phyloP scores from a whole-genome alignment of 2,113 vertebrate species.

The Neotragus moschatus region DNA sequence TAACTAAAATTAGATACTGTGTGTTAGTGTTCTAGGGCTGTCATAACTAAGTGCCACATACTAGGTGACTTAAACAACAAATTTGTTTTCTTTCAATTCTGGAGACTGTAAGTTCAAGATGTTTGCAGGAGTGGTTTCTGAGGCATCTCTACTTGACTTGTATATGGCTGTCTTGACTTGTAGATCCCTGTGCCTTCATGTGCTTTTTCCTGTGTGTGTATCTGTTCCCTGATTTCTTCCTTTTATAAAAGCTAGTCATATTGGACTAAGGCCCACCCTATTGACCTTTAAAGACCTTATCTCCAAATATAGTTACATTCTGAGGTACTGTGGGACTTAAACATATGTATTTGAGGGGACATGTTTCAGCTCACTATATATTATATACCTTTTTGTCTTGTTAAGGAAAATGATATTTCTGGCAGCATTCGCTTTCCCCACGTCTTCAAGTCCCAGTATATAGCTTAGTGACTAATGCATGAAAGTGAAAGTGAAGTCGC shows the following conservation, averaged over 20 bases:
- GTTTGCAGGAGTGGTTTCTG: background rate
- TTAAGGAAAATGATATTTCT: background rate
- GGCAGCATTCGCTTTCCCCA: background rate
- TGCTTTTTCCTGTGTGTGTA: background rate
- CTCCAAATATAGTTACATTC: background rate
- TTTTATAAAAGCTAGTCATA: background rate
- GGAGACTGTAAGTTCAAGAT: background rate
- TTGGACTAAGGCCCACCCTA: background rate
- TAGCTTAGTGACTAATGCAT: no score
- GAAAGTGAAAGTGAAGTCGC: no score
- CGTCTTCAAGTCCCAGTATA: background rate
- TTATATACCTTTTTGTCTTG: background rate
- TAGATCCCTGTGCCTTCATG: background rate
- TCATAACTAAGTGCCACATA: background rate
- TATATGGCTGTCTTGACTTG: background rate
- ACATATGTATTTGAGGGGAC: background rate
- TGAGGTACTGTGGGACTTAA: background rate
- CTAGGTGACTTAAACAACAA: background rate
- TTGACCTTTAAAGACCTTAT: background rate
- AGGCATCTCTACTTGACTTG: background rate
- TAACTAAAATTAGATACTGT: background rate
- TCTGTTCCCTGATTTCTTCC: background rate
- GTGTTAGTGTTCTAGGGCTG: background rate
- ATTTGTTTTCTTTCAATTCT: constrained; percentile 1
- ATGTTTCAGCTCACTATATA: background rate